These are phyloP conservation scores for Phragmatobia fuliginosa DNA, from an alignment of 2,888 invertebrate genomes.

Conservation along the genomic window DNA sequence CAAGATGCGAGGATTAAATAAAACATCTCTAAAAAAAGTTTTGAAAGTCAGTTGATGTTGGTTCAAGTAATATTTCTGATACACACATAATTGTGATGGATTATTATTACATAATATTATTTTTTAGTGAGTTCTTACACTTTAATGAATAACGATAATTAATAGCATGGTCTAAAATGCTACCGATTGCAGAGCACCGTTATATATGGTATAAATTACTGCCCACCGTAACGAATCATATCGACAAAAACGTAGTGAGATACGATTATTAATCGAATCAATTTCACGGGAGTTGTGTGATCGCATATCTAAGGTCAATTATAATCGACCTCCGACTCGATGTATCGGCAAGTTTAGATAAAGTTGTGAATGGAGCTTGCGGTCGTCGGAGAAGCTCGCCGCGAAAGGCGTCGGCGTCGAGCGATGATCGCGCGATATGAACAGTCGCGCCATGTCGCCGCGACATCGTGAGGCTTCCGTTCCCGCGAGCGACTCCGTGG, in stretches of 20 bases:
- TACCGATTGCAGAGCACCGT: constrained; percentile 49
- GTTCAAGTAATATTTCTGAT: constrained; percentile 12
- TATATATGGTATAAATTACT: constrained; percentile 56
- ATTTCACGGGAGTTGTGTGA: constrained; percentile 69
- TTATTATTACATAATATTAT: constrained; percentile 23
- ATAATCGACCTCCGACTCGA: constrained; percentile 58
- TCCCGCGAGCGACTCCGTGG: constrained; percentile 85
- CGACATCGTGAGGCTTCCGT: constrained; percentile 81
- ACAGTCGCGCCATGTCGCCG: constrained; percentile 60
- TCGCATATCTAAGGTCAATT: constrained; percentile 61
- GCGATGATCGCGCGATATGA: constrained; percentile 59
- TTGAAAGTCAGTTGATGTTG: constrained; percentile 2
- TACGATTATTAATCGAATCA: constrained; percentile 70
- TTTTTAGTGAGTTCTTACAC: constrained; percentile 26
- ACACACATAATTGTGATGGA: constrained; percentile 15
- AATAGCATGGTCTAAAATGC: constrained; percentile 41
- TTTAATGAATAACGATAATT: constrained; percentile 37
- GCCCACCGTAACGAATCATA: constrained; percentile 59
- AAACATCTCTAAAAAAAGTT: constrained; percentile 8
- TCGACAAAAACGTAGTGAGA: constrained; percentile 65
- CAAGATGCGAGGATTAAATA: background rate
- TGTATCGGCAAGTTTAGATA: constrained; percentile 25
- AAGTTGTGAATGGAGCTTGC: constrained; percentile 42
- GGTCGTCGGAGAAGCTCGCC: constrained; percentile 34
- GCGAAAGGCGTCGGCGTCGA: constrained; percentile 57